Conservation (phyloP, 2,888 invertebrate species). For the Hyppa rectilinea region DNA sequence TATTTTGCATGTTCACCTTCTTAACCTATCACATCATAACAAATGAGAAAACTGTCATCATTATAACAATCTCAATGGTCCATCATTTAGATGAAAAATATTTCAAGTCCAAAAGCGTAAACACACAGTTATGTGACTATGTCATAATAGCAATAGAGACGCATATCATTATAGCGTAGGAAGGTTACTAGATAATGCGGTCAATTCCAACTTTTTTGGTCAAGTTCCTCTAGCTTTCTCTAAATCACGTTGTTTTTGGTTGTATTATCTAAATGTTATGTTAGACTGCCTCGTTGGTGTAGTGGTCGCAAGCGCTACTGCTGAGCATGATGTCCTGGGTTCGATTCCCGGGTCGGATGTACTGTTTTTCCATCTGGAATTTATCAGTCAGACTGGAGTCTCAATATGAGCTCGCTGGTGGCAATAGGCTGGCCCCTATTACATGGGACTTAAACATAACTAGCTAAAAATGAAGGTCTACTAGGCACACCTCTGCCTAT, state of each 20-base stretch:
- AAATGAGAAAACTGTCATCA: slow-evolving; percentile 32
- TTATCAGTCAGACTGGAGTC: too few species aligned
- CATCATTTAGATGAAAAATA: slow-evolving; percentile 23
- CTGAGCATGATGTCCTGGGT: too few species aligned
- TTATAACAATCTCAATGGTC: slow-evolving; percentile 20
- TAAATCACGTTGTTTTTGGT: slow-evolving; percentile 13
- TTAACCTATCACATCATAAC: slow-evolving; percentile 20
- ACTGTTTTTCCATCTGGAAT: too few species aligned
- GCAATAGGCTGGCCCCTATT: too few species aligned
- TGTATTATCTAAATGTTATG: slow-evolving; percentile 3
- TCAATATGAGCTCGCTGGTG: too few species aligned
- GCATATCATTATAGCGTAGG: slow-evolving; percentile 52
- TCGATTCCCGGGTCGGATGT: too few species aligned
- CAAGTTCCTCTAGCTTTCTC: slow-evolving; percentile 55
- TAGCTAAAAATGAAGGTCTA: too few species aligned
- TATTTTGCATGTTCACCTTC: slow-evolving; percentile 24
- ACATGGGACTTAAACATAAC: too few species aligned
- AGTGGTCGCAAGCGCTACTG: too few species aligned
- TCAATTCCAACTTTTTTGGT: slow-evolving; percentile 64
- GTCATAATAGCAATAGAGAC: slow-evolving; percentile 61
- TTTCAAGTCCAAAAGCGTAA: slow-evolving; percentile 35
- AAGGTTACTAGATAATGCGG: slow-evolving; percentile 67
- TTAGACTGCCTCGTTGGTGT: too few species aligned
- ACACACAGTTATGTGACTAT: slow-evolving; percentile 56
- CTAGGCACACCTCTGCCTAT: too few species aligned